Base-by-base conservation (phyloP, 2,888 invertebrate genomes). In the Ecdyonurus torrentis region DNA sequence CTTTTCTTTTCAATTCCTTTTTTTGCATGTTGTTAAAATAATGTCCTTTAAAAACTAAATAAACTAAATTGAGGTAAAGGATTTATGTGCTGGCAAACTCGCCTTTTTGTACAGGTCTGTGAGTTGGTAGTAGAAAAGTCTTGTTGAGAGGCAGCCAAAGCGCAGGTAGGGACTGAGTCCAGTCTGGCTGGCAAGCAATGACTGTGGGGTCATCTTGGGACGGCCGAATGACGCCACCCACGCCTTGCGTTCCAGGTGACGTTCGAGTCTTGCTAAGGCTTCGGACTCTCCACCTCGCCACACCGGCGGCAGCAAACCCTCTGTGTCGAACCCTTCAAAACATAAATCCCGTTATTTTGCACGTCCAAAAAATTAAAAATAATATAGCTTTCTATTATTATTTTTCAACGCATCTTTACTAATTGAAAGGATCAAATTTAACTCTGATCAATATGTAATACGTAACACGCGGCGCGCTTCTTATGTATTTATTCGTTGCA, bases 181-280 rank as follows among this genome's bases (percentile, higher is more conserved):
- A 3, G 91, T 91, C 72, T 86, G 86, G 67, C 89, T 90, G 15
- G 91, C 87, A 52, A 90, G 76, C 53, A 92, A 74, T 0, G 90
- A 90, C 71, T 91, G 89, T 1, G 91, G 88, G 0, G 90, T 89
- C 90, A 91, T 91, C 76, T 91, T 91, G 0, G 91, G 91, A 59
- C 86, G 79, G 7, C 89, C 91, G 72, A 91, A 91, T 22, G 89
- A 88, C n/a, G 90, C 91, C 7, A 91, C 90, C 90, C 91, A 91
- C 0, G 89, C 91, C 75, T 91, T 89, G 58, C 89, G 77, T 72
- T 90, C 89, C 58, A 92, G 77, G 71, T 92, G 86, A 23, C 86
- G 77, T 69, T 90, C 88, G 63, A 92, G 75, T 19, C 70, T 66
- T 18, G 68, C 67, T 24, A 70, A 64, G 1, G 79, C 79, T 70